These are phyloP conservation scores for Nansenia antarctica DNA, from an alignment of 2,113 vertebrate species.

Conservation along the genomic window DNA sequence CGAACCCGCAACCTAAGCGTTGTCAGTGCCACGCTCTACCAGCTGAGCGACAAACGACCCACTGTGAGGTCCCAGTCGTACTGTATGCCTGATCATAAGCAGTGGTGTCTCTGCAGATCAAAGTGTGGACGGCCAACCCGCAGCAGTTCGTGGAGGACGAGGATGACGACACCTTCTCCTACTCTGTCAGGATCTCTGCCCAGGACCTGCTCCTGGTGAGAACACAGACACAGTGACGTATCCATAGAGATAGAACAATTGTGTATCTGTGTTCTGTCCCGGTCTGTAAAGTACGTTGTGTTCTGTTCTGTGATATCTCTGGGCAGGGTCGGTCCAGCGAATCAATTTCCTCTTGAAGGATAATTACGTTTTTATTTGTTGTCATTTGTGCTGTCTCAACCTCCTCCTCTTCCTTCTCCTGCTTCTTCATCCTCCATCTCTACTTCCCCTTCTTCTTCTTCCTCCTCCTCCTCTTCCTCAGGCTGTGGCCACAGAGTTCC, in stretches of 20 bases:
- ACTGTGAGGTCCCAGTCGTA: background rate
- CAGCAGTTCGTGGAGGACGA: slow-evolving; percentile 99
- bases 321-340: too few species aligned
- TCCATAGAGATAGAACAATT: too few species aligned
- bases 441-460: too few species aligned
- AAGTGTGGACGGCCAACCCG: slow-evolving; percentile 96
- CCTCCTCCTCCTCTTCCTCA: slow-evolving; percentile 45
- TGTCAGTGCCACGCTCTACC: too few species aligned
- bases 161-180: slow-evolving; percentile 98
- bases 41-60: too few species aligned
- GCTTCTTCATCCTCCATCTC: background rate
- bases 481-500: slow-evolving; percentile 96
- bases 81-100: background rate
- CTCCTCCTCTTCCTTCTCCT: background rate
- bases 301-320: too few species aligned
- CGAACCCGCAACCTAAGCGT: too few species aligned
- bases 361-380: too few species aligned
- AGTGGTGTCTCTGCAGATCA: slow-evolving; percentile 77
- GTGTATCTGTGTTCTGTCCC: too few species aligned
- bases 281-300: too few species aligned
- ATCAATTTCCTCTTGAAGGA: too few species aligned
- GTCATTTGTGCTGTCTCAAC: background rate
- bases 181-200: slow-evolving; percentile 95
- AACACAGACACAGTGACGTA: background rate
- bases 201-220: slow-evolving; percentile 95